A percentile compares a stretch with the other conserved stretches of the same genome.
Evolutionary conservation across 2,888 invertebrate species (phyloP).

Genomic region (Tanypteryx hageni): DNA sequence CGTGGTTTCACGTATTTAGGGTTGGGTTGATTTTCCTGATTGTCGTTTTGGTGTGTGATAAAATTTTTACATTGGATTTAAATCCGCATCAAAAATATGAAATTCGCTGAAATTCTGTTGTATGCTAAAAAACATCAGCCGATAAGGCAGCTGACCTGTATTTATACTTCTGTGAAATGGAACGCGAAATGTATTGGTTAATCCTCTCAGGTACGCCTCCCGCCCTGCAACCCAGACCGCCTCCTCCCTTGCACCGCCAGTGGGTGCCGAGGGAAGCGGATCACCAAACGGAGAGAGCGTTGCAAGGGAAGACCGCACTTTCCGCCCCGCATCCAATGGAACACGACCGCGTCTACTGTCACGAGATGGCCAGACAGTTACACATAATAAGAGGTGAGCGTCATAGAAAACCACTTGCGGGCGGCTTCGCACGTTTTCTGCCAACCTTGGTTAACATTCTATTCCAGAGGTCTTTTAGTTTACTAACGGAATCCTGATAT

Average conservation of each 20-base stretch:
- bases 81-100: not conserved
- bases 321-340: not conserved
- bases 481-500: too few species aligned
- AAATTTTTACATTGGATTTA: not conserved
- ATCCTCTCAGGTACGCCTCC: not conserved
- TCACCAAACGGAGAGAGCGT: not conserved
- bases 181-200: not conserved
- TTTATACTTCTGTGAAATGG: not conserved
- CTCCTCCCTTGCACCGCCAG: not conserved
- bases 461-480: too few species aligned
- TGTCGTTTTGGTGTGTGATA: too few species aligned
- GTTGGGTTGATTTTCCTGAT: not conserved
- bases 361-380: constrained; percentile 49
- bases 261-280: constrained; percentile 1
- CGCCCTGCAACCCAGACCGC: not conserved
- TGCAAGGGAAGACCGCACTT: not conserved
- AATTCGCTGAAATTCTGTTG: not conserved
- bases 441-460: too few species aligned
- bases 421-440: too few species aligned
- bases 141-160: not conserved
- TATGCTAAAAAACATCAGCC: too few species aligned
- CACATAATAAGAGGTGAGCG: constrained; percentile 34
- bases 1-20: not conserved
- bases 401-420: too few species aligned
- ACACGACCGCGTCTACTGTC: constrained; percentile 41